Evolutionary conservation across 2,888 invertebrate genomes (phyloP), one percentile per base, ranked within the genome.

Genomic region (Stenurella melanura): DNA sequence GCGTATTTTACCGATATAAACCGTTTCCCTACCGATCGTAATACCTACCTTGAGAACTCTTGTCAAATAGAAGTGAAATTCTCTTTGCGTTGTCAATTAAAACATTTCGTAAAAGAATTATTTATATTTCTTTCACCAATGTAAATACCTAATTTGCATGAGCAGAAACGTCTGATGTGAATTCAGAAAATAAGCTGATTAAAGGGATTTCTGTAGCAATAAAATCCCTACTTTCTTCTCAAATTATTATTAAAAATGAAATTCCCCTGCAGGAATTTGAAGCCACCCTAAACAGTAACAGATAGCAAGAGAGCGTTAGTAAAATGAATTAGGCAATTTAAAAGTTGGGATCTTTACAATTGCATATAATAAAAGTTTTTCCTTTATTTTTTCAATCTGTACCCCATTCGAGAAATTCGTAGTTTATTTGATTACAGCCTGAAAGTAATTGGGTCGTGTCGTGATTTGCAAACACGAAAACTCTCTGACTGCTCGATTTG

Each of bases 401-500:
- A 17, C 19, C 50, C n/a, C 50, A 17, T n/a, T n/a, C 50, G 21
- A 19, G 42, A 64, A 42, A 42, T 30, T 26, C 67, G 60, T 30
- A 57, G 56, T 73, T 74, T 74, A 74, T 74, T 74, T 58, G 74
- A 74, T 74, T 68, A 68, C 63, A 21, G 68, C 38, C 1, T 61
- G 68, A 42, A 19, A 74, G 74, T 68, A 67, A 74, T 64, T 58
- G 74, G 58, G 21, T 60, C 61, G 50, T 50, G 50, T 17, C 50
- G 57, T 30, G 54, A 66, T 50, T 66, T 50, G 73, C 57, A 73
- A 34, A 64, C 12, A 67, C 15, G 19, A 50, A 68, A 68, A 58
- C 57, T 56, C 66, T 12, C 18, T 54, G 19, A 54, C 17, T 9
- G 12, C 9, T 12, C 21, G 54, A 69, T n/a, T 56, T 38, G 21